Percentiles rank a stretch among this genome's conserved stretches.
Evolutionary conservation across 1,140 invertebrate species (phyloP).

Genomic region (Zaprionus vittiger): DNA sequence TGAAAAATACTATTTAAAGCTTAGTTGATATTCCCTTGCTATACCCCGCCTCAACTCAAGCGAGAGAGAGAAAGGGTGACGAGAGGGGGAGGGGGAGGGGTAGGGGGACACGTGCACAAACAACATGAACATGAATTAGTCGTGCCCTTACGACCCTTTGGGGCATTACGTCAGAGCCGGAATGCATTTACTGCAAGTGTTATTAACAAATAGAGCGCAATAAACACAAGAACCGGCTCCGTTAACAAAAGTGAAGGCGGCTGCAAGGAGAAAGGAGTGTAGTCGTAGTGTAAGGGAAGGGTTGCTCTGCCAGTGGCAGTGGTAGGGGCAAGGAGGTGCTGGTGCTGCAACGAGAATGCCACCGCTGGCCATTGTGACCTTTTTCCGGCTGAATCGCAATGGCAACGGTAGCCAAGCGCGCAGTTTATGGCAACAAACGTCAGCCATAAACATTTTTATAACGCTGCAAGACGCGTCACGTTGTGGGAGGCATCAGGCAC

Average conservation of each 20-base stretch:
- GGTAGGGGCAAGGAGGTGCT: background rate
- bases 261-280: background rate
- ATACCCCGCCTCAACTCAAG: background rate
- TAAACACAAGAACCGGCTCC: conserved; percentile 45
- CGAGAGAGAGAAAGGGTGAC: background rate
- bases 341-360: conserved; percentile 31
- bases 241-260: conserved; percentile 2
- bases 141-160: conserved; percentile 4
- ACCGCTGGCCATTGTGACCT: conserved; percentile 59
- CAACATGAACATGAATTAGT: conserved; percentile 11
- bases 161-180: conserved; percentile 60
- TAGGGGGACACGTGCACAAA: background rate
- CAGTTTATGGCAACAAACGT: conserved; percentile 73
- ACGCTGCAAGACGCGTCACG: conserved; percentile 49
- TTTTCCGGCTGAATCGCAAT: conserved; percentile 64
- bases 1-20: background rate
- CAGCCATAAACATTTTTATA: conserved; percentile 75
- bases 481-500: background rate
- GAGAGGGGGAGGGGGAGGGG: background rate
- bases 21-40: background rate
- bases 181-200: conserved; percentile 69
- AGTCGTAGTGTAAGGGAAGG: background rate
- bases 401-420: conserved; percentile 66
- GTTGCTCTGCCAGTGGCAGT: background rate
- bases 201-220: conserved; percentile 67